Percentiles rank a stretch among this genome's conserved stretches.
These are phyloP conservation scores for Platyscelio sp. DNA, from an alignment of 2,888 invertebrate species.

Conservation along the genomic window DNA sequence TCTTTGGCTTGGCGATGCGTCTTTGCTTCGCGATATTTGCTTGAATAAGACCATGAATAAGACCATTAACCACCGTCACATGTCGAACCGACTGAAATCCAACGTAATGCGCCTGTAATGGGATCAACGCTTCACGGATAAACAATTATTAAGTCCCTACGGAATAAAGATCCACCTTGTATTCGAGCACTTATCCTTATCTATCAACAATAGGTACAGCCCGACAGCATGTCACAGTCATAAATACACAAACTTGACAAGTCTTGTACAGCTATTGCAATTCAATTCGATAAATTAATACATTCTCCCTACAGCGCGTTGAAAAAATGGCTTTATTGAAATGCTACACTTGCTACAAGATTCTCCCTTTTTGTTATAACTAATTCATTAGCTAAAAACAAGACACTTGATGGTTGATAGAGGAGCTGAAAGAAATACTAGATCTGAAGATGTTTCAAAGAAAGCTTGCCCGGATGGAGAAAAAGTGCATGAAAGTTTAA, in stretches of 20 bases:
- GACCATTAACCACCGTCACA: constrained; percentile 63
- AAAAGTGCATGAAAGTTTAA: no score
- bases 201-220: constrained; percentile 22
- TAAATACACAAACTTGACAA: constrained; percentile 29
- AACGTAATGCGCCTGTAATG: constrained; percentile 44
- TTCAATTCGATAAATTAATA: constrained; percentile 39
- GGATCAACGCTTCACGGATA: constrained; percentile 41
- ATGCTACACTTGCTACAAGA: no score
- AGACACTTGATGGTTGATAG: no score
- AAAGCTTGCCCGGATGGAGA: no score
- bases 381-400: no score
- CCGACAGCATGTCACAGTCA: neutral
- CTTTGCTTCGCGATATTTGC: constrained; percentile 63
- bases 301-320: constrained; percentile 1
- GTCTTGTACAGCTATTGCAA: neutral
- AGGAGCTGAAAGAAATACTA: no score
- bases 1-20: constrained; percentile 74
- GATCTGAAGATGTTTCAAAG: no score
- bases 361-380: no score
- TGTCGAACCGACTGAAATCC: constrained; percentile 58
- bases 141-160: constrained; percentile 37
- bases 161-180: constrained; percentile 30
- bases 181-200: constrained; percentile 22
- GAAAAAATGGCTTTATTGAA: neutral
- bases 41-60: constrained; percentile 76